A percentile compares a stretch with the other conserved stretches of the same genome.
These are phyloP conservation scores for Motacilla tschutschensis DNA, from an alignment of 2,113 vertebrate species.

Conservation along the genomic window DNA sequence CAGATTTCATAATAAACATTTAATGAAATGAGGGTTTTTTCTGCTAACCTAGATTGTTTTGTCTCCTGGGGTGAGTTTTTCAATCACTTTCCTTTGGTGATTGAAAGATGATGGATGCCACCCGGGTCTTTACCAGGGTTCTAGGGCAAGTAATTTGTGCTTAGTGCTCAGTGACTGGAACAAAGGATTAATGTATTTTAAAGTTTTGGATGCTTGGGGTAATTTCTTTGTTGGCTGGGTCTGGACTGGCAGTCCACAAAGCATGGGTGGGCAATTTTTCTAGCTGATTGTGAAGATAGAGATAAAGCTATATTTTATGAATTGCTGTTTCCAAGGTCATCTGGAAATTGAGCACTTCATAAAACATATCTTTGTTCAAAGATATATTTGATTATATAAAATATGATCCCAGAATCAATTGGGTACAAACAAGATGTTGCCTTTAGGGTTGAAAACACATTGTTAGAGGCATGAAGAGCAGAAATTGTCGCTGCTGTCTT, in stretches of 20 bases:
- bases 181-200: constrained; percentile 39
- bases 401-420: constrained; percentile 54
- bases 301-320: constrained; percentile 58
- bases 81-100: constrained; percentile 33
- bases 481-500: constrained; percentile 45
- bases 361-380: constrained; percentile 56
- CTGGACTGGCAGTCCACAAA: not conserved
- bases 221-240: not conserved
- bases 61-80: not conserved
- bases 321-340: constrained; percentile 52
- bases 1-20: not conserved
- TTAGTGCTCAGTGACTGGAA: constrained; percentile 9
- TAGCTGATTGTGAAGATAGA: constrained; percentile 30
- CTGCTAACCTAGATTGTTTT: constrained; percentile 12
- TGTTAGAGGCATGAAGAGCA: constrained; percentile 50
- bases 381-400: constrained; percentile 56
- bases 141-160: not conserved
- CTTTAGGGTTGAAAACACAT: constrained; percentile 55
- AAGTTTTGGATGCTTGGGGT: not conserved
- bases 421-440: constrained; percentile 55
- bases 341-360: constrained; percentile 50
- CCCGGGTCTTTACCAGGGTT: not conserved
- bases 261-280: constrained; percentile 30
- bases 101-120: constrained; percentile 13
- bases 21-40: not conserved